Evolutionary conservation across 2,888 invertebrate genomes (phyloP).

Genomic region (Hylaea fasciaria): DNA sequence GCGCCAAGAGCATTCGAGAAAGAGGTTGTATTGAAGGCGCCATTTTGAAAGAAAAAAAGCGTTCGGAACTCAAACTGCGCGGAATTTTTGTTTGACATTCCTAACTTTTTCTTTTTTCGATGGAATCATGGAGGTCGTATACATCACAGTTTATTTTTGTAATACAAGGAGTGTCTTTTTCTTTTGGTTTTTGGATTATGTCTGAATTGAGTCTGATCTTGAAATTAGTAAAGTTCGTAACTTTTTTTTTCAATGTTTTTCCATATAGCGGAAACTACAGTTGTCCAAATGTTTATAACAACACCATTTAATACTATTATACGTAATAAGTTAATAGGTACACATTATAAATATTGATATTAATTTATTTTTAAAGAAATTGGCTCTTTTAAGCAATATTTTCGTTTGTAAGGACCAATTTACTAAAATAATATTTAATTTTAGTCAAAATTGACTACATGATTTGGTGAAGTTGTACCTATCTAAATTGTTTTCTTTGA

Average conservation of each 20-base stretch:
- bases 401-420: no score
- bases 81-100: conserved; percentile 42
- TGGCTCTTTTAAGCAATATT: no score
- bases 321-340: no score
- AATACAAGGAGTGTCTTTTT: conserved; percentile 21
- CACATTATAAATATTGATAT: no score
- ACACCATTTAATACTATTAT: no score
- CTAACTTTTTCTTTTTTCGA: conserved; percentile 19
- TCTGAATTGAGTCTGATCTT: conserved; percentile 5
- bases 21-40: conserved; percentile 87
- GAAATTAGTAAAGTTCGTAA: background rate
- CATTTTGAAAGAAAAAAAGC: background rate
- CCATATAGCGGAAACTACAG: no score
- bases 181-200: conserved; percentile 1
- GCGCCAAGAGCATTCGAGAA: conserved; percentile 94
- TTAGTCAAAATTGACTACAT: no score
- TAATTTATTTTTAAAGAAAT: no score
- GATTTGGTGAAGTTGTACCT: no score
- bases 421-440: no score
- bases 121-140: conserved; percentile 9
- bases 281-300: no score
- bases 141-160: conserved; percentile 26
- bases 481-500: no score
- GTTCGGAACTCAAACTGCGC: conserved; percentile 7
- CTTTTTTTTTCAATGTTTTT: background rate